Percentiles rank a stretch among this genome's conserved stretches.
These are phyloP conservation scores for Malurus elegans DNA, from an alignment of 2,113 vertebrate genomes.

Conservation along the genomic window DNA sequence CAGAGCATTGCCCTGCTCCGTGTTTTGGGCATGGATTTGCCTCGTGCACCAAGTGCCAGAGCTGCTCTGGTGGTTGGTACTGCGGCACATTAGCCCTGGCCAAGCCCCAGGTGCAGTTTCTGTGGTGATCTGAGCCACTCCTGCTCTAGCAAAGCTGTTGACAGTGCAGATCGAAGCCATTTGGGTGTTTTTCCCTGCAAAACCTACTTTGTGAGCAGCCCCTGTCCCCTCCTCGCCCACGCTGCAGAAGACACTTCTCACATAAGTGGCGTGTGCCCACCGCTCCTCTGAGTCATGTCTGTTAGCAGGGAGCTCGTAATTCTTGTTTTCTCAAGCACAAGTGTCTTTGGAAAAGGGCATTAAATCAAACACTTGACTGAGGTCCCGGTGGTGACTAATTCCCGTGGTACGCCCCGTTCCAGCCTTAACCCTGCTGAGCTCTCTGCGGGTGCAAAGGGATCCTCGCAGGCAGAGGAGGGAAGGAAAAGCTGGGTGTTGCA, in stretches of 20 bases:
- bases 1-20: background rate
- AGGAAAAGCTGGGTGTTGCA: background rate
- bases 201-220: background rate
- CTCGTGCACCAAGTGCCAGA: background rate
- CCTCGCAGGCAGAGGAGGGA: background rate
- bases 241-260: background rate
- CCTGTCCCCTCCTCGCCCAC: background rate
- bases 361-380: constrained; percentile 21
- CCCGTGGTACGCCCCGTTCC: background rate
- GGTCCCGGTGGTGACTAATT: background rate
- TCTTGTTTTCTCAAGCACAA: background rate
- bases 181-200: background rate
- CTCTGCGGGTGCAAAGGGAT: background rate
- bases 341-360: constrained; percentile 7
- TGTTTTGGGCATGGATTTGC: background rate
- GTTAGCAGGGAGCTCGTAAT: background rate
- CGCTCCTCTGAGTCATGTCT: constrained; percentile 11
- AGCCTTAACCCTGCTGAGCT: background rate
- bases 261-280: background rate
- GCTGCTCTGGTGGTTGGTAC: background rate
- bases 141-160: background rate
- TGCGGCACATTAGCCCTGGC: background rate
- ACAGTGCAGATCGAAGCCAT: background rate
- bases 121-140: fast-evolving
- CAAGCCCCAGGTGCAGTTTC: background rate